Evolutionary conservation across 2,797 vertebrate species (phyloP).

Genomic region (Remorina albescens): DNA sequence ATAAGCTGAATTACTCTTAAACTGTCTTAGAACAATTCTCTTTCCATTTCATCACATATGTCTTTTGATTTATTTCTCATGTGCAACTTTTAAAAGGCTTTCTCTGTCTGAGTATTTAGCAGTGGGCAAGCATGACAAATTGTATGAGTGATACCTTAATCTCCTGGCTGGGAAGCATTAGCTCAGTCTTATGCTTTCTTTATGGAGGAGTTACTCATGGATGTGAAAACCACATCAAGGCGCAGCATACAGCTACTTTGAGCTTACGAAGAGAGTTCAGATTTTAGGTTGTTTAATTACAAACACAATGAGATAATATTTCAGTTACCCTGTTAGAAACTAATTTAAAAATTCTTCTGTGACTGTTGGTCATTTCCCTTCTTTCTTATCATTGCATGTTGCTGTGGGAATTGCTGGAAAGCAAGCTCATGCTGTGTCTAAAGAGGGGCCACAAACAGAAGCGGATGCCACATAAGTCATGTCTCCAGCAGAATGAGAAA

Average conservation of each 20-base stretch:
- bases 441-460: conserved; percentile 12
- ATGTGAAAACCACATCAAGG: conserved; percentile 70
- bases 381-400: conserved; percentile 14
- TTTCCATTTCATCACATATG: background rate
- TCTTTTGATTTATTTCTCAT: conserved; percentile 21
- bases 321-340: conserved; percentile 23
- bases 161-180: conserved; percentile 59
- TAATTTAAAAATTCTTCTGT: conserved; percentile 44
- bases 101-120: conserved; percentile 28
- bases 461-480: conserved; percentile 49
- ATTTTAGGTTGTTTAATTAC: no score
- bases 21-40: conserved; percentile 6
- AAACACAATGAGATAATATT: conserved; percentile 35
- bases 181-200: conserved; percentile 59
- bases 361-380: conserved; percentile 20
- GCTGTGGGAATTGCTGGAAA: conserved; percentile 17
- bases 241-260: conserved; percentile 8
- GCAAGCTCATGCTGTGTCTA: conserved; percentile 6
- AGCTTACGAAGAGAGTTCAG: no score
- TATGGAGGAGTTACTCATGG: conserved; percentile 62
- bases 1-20: conserved; percentile 2
- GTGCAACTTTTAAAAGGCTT: conserved; percentile 18
- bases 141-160: conserved; percentile 59
- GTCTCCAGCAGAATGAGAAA: conserved; percentile 50
- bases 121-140: conserved; percentile 61